Evolutionary conservation across 1,140 invertebrate genomes (phyloP).

Genomic region (Drosophila kikkawai): DNA sequence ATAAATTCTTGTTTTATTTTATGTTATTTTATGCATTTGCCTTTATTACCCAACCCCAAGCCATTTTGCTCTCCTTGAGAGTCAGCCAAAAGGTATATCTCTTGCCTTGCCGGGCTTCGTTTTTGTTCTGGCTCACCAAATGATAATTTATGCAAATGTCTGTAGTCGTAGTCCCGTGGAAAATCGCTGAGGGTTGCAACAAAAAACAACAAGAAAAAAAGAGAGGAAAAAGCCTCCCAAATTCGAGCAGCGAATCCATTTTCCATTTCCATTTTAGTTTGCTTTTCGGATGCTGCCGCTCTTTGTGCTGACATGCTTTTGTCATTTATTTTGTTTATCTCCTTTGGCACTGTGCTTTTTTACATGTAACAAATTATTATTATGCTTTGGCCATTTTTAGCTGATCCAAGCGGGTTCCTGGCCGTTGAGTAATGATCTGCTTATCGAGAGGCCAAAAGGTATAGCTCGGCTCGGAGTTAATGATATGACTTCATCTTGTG

Average conservation of each 20-base stretch:
- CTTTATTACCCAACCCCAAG: conserved; percentile 70
- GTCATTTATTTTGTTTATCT: conserved; percentile 84
- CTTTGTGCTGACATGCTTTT: conserved; percentile 79
- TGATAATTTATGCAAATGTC: conserved; percentile 83
- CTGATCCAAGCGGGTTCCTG: conserved; percentile 67
- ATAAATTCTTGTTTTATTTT: conserved; percentile 81
- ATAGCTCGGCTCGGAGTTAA: conserved; percentile 49
- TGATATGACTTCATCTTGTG: conserved; percentile 57
- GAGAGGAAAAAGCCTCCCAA: conserved; percentile 31
- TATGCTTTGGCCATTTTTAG: conserved; percentile 73
- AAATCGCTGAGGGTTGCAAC: conserved; percentile 75
- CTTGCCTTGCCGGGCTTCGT: not conserved
- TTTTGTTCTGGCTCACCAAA: conserved; percentile 70
- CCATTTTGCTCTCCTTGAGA: conserved; percentile 28
- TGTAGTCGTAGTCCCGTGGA: conserved; percentile 68
- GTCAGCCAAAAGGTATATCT: conserved; percentile 34
- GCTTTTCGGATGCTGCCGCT: conserved; percentile 33
- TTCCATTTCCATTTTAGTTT: conserved; percentile 67
- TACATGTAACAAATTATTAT: conserved; percentile 79
- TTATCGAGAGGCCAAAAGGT: conserved; percentile 71
- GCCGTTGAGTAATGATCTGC: conserved; percentile 78
- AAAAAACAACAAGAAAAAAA: not conserved
- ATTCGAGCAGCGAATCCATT: conserved; percentile 29
- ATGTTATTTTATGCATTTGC: conserved; percentile 81
- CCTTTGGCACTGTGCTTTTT: conserved; percentile 60